Evolutionary conservation across 2,113 vertebrate genomes (phyloP), one percentile per base, ranked within the genome.

Genomic region (Nyctibius bracteatus): DNA sequence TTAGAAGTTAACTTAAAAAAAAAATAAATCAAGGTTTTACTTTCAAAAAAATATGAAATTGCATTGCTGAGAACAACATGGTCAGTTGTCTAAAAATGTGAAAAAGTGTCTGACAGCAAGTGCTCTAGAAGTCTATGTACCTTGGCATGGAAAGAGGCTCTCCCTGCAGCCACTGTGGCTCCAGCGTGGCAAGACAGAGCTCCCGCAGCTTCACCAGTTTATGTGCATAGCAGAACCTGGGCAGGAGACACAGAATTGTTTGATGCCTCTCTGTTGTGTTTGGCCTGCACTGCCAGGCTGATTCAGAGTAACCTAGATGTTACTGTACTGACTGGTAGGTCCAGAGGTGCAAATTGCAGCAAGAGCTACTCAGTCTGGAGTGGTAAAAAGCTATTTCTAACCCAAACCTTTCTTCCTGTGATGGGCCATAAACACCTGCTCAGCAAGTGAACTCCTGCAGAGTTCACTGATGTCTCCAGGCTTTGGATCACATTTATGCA

Each of bases 391-490:
- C 51, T 71, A 41, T 95, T 94, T 81, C 62, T 51, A 41, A 33
- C 44, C 47, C 44, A 88, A 52, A 79, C 17, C 15, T 61, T 47
- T 73, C 25, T 71, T 81, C 52, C 59, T 65, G 52, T n/a, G 47
- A 16, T 20, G 35, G 62, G 30, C 73, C 43, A 37, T 2, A 57
- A 81, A 44, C 89, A 87, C 43, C 81, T 90, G 92, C 85, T 90
- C 59, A 62, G 63, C 51, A 47, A 59, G 77, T 43, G 79, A 94
- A 77, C 81, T 87, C 81, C 84, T 65, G 71, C 63, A 46, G 80
- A 94, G 77, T 87, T 94, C 86, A 79, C 41, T 30, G 83, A 20
- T 91, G 44, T 92, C 94, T 96, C 55, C 89, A 81, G 94, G 90
- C 73, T 92, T 71, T 65, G 44, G 49, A 84, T 88, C 75, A 33